Conservation (phyloP, 2,113 vertebrate genomes). For the Phylloscopus trochiloides region DNA sequence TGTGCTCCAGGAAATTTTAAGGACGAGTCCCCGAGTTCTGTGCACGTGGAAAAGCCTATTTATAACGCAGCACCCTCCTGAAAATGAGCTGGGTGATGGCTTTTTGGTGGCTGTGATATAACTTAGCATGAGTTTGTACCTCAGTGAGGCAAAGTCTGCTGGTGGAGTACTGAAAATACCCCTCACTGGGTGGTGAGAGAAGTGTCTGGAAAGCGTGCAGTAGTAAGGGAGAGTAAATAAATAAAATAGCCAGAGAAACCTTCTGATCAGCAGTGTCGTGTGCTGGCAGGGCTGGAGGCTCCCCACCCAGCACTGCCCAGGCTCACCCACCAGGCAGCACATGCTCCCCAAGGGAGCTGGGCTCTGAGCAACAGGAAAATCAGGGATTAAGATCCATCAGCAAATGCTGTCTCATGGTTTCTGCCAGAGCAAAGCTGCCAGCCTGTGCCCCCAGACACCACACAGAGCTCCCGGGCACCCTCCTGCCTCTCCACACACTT, state of each 20-base stretch:
- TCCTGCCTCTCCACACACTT: background rate
- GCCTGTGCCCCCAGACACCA: background rate
- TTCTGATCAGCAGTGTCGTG: background rate
- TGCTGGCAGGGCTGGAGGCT: background rate
- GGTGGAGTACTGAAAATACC: background rate
- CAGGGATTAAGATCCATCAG: background rate
- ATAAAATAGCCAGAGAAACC: background rate
- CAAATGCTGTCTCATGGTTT: background rate
- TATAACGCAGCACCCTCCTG: background rate
- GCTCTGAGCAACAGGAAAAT: background rate
- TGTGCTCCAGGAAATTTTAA: background rate
- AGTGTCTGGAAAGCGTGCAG: background rate
- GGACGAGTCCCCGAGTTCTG: background rate
- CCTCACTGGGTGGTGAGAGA: accelerated
- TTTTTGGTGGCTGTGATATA: background rate
- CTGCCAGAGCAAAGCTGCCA: background rate
- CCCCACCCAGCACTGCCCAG: background rate
- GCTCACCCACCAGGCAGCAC: background rate
- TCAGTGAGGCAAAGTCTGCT: background rate
- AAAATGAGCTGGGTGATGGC: background rate
- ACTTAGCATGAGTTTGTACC: background rate
- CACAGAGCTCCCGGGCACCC: background rate
- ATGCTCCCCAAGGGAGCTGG: accelerated
- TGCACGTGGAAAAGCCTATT: background rate
- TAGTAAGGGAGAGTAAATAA: background rate